phyloP scores from a whole-genome alignment of 2,797 vertebrate genomes.

The Aplochiton taeniatus region DNA sequence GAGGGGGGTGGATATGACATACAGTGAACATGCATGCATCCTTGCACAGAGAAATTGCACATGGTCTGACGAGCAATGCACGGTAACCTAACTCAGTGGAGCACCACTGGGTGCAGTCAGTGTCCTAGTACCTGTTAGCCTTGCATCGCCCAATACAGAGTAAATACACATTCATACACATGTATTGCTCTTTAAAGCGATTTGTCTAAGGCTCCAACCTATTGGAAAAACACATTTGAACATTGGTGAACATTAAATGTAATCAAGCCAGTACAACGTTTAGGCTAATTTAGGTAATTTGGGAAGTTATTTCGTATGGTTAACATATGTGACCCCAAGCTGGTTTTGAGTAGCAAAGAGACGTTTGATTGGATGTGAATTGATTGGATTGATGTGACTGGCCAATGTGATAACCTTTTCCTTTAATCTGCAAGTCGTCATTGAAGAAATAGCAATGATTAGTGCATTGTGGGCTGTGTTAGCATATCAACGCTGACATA shows the following conservation, averaged over 20 bases:
- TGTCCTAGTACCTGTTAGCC: too few species aligned
- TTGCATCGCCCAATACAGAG: too few species aligned
- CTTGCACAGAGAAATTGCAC: not conserved
- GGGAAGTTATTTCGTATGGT: not conserved
- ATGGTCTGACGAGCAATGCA: too few species aligned
- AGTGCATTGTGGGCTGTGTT: not conserved
- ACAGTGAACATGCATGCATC: conserved; percentile 12
- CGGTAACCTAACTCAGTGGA: not conserved
- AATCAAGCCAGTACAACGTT: too few species aligned
- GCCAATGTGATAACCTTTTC: not conserved
- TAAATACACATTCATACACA: too few species aligned
- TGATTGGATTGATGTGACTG: not conserved
- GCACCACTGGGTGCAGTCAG: not conserved
- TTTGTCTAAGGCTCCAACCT: too few species aligned
- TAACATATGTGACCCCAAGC: too few species aligned
- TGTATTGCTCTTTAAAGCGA: too few species aligned
- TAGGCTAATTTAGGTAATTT: too few species aligned
- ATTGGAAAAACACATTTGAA: too few species aligned
- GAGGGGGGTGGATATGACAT: not conserved
- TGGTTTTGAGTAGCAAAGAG: not conserved
- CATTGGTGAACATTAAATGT: too few species aligned
- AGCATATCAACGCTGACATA: not conserved
- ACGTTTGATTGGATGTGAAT: not conserved
- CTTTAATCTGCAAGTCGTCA: not conserved
- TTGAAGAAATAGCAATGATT: not conserved